A percentile compares a stretch with the other conserved stretches of the same genome.
These are phyloP conservation scores for Drosophila kanapiae DNA, from an alignment of 1,140 invertebrate species.

Conservation along the genomic window DNA sequence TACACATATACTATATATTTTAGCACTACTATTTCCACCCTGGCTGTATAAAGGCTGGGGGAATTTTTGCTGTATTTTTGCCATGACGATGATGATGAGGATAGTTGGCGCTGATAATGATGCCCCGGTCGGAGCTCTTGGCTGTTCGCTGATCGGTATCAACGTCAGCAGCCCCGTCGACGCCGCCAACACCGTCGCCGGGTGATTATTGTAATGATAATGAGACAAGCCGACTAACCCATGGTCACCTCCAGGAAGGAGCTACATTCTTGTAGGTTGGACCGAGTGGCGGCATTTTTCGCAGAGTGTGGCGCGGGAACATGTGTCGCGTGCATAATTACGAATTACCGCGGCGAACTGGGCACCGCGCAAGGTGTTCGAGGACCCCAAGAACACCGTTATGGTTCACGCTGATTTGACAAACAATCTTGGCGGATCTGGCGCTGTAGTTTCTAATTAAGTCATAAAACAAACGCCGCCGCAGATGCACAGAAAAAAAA, in stretches of 20 bases:
- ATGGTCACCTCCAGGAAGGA: slow-evolving; percentile 38
- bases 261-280: slow-evolving; percentile 7
- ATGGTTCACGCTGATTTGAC: slow-evolving; percentile 75
- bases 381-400: slow-evolving; percentile 32
- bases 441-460: slow-evolving; percentile 68
- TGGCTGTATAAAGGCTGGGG: background rate
- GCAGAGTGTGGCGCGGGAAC: slow-evolving; percentile 59
- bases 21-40: background rate
- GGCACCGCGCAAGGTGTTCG: slow-evolving; percentile 12
- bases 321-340: slow-evolving; percentile 81
- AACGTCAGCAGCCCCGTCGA: slow-evolving; percentile 58
- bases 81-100: slow-evolving; percentile 44
- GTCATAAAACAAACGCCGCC: slow-evolving; percentile 72
- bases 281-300: slow-evolving; percentile 13
- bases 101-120: slow-evolving; percentile 48
- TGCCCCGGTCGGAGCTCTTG: slow-evolving; percentile 22
- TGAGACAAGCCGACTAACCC: slow-evolving; percentile 63
- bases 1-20: background rate
- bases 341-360: slow-evolving; percentile 22
- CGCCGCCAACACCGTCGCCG: slow-evolving; percentile 61
- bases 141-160: slow-evolving; percentile 64
- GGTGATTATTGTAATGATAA: slow-evolving; percentile 81
- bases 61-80: slow-evolving; percentile 10
- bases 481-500: slow-evolving; percentile 18
- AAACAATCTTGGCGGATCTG: slow-evolving; percentile 33